Evolutionary conservation across 2,888 invertebrate genomes (phyloP), one percentile per base, ranked within the genome.

Genomic region (Galeopsomyia nigrocyanea): DNA sequence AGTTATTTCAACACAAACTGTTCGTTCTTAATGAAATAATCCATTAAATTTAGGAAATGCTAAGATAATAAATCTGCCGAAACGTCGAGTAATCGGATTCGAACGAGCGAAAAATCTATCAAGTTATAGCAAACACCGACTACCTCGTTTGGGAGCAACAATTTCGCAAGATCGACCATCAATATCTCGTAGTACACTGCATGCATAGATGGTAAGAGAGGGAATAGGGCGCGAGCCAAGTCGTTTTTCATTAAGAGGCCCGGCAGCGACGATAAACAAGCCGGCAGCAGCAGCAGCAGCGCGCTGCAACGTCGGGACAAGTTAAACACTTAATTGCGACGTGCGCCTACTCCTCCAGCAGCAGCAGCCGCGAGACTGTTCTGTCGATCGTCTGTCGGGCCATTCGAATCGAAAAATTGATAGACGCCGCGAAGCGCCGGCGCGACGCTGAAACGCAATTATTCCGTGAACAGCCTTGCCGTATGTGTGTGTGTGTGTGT

Each of bases 321-420:
- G 68, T 69, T 69, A 69, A 69, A 69, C 68, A 63, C 68, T 69
- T 69, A 69, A 69, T 69, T 69, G 68, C 62, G 56, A 69, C 62
- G 53, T 61, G 61, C 55, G 26, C 47, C 50, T 13, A 5, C 26
- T 3, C 3, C 26, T 26, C 26, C 19, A 17, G 26, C 26, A 26
- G 26, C 26, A 26, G 26, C 26, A 26, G 26, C 17, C 2, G 53
- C 22, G 31, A 51, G 51, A 19, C 57, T 19, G 62, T 22, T 5
- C 31, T 31, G 2, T 39, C 31, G 58, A 19, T 5, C 7, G 19
- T 10, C 17, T 49, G 16, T 10, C 17, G 58, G 16, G 47, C 50
- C 65, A 17, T 56, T 65, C 65, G 57, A 66, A 66, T 66, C 26
- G 60, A 58, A 60, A 60, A 60, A 60, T 51, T 22, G 58, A 51